Percentiles rank a stretch among this genome's conserved stretches.
These are phyloP conservation scores for Fabriciana adippe DNA, from an alignment of 2,888 invertebrate species.

Conservation along the genomic window DNA sequence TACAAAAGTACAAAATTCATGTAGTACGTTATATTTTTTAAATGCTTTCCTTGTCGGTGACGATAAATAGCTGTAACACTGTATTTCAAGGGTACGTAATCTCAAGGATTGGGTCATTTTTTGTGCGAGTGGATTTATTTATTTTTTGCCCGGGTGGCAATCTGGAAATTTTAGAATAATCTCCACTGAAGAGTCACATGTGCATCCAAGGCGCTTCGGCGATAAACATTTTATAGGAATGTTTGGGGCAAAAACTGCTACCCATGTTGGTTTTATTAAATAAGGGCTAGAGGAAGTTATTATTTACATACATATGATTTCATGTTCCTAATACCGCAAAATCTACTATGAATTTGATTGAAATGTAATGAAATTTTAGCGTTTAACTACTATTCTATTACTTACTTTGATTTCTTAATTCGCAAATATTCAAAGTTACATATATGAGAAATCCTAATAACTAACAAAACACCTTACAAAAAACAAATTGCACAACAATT, in stretches of 20 bases:
- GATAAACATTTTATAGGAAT: slow-evolving; percentile 83
- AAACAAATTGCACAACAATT: slow-evolving; percentile 9
- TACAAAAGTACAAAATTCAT: background rate
- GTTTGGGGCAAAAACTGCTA: slow-evolving; percentile 74
- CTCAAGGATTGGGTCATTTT: slow-evolving; percentile 73
- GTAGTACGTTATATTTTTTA: background rate
- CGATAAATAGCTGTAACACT: slow-evolving; percentile 62
- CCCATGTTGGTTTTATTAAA: slow-evolving; percentile 72
- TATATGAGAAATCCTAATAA: background rate
- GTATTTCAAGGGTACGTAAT: slow-evolving; percentile 75
- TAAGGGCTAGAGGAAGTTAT: slow-evolving; percentile 73
- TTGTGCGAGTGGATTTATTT: slow-evolving; percentile 77
- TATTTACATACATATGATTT: slow-evolving; percentile 60
- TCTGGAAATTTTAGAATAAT: slow-evolving; percentile 81
- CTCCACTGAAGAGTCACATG: slow-evolving; percentile 76
- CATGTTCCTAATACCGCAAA: slow-evolving; percentile 42
- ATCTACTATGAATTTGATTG: slow-evolving; percentile 12
- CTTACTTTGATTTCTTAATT: no score
- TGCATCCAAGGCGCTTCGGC: slow-evolving; percentile 53
- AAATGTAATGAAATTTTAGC: background rate
- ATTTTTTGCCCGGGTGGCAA: slow-evolving; percentile 81
- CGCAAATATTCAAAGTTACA: background rate
- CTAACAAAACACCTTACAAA: background rate
- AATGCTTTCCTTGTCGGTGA: slow-evolving; percentile 20
- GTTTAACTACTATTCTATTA: background rate